Evolutionary conservation across 2,797 vertebrate genomes (phyloP).

Genomic region (Zalophus californianus): DNA sequence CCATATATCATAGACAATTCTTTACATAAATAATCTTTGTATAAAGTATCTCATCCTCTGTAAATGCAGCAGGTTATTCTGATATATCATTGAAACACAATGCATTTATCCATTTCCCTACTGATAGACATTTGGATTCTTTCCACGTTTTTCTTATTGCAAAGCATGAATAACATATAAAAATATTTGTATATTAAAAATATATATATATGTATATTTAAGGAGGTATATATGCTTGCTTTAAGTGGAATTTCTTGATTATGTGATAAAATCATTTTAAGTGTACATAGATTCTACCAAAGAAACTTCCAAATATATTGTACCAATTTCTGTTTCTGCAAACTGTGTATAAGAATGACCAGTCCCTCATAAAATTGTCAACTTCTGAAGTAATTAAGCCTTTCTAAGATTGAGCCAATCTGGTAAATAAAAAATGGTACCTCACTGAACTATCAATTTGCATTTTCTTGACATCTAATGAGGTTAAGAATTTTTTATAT

Average conservation of each 20-base stretch:
- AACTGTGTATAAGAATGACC: background rate
- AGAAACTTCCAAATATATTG: background rate
- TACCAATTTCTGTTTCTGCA: background rate
- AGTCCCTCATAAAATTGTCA: background rate
- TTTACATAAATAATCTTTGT: background rate
- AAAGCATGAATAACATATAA: background rate
- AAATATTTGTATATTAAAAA: background rate
- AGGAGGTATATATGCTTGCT: background rate
- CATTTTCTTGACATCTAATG: background rate
- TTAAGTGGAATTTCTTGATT: background rate
- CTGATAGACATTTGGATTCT: background rate
- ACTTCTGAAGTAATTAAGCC: background rate
- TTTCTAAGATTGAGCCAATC: background rate
- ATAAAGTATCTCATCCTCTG: background rate
- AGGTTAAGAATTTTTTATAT: background rate
- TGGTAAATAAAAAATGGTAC: background rate
- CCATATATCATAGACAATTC: background rate
- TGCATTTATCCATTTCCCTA: background rate
- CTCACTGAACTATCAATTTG: background rate
- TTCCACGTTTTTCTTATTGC: background rate
- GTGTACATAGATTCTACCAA: background rate
- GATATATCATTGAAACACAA: background rate
- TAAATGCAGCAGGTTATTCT: background rate
- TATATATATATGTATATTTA: background rate
- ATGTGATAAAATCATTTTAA: background rate